These are phyloP conservation scores for Megathymus violae DNA, from an alignment of 1,140 invertebrate genomes.

Conservation along the genomic window DNA sequence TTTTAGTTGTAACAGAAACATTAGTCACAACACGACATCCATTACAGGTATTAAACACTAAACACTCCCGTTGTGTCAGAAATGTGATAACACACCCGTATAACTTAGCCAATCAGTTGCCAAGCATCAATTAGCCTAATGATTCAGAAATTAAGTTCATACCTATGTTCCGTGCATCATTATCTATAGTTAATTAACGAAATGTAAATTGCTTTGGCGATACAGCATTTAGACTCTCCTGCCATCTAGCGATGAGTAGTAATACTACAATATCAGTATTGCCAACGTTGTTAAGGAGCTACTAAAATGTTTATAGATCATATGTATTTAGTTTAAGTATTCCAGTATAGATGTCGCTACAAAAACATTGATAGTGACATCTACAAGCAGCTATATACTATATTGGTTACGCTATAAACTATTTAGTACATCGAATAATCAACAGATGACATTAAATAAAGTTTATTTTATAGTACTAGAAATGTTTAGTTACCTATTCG, in stretches of 20 bases:
- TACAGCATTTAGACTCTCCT: constrained; percentile 1
- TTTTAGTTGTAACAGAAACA: constrained; percentile 21
- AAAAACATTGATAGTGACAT: too few relatives aligned
- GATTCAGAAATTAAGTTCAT: constrained; percentile 25
- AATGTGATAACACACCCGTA: constrained; percentile 12
- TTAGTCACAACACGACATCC: constrained; percentile 5
- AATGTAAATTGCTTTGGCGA: constrained; percentile 23
- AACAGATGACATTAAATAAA: too few relatives aligned
- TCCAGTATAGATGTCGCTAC: too few relatives aligned
- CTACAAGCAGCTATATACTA: too few relatives aligned
- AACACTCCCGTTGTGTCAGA: neutral
- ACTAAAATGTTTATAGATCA: neutral
- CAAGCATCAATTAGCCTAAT: constrained; percentile 30
- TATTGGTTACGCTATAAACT: too few relatives aligned
- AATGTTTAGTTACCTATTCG: too few relatives aligned
- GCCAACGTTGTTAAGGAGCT: too few relatives aligned
- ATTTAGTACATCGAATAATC: too few relatives aligned
- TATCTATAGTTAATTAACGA: constrained; percentile 22
- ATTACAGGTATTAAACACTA: constrained; percentile 23
- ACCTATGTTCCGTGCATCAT: constrained; percentile 25
- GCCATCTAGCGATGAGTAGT: constrained; percentile 12
- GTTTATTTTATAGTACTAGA: too few relatives aligned
- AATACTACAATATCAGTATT: too few relatives aligned
- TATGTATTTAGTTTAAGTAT: too few relatives aligned
- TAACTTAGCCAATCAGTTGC: constrained; percentile 19